These are phyloP conservation scores for Mustela erminea DNA, from an alignment of 2,797 vertebrate genomes.

Conservation along the genomic window DNA sequence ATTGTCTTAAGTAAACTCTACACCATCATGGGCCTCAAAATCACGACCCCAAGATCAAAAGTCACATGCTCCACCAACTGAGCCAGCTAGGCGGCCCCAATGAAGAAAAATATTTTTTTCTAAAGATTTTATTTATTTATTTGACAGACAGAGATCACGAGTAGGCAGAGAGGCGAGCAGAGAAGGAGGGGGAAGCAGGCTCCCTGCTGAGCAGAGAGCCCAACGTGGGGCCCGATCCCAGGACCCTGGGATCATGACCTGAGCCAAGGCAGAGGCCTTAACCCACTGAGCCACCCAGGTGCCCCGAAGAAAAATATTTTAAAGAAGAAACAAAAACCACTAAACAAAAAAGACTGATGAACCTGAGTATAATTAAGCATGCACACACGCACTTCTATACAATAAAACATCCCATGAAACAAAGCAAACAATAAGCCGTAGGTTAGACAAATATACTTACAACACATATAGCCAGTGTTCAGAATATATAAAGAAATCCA, in stretches of 20 bases:
- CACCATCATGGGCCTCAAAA: neutral
- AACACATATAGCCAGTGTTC: neutral
- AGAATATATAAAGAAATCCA: neutral
- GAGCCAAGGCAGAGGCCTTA: too few relatives aligned
- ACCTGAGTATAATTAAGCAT: too few relatives aligned
- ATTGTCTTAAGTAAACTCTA: neutral
- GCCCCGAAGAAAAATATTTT: neutral
- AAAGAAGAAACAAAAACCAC: neutral
- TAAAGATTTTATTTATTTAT: too few relatives aligned
- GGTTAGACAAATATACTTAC: neutral
- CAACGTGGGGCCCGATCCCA: too few relatives aligned
- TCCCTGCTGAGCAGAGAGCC: too few relatives aligned
- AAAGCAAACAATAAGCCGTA: neutral
- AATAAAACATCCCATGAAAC: neutral
- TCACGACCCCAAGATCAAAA: neutral
- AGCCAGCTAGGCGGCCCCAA: neutral
- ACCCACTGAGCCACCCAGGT: too few relatives aligned
- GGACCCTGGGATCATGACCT: too few relatives aligned
- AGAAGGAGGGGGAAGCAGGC: too few relatives aligned
- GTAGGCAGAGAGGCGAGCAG: too few relatives aligned
- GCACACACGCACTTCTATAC: neutral
- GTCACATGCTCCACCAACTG: neutral
- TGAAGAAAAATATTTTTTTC: neutral
- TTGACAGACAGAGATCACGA: too few relatives aligned
- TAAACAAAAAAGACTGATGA: neutral